phyloP scores from a whole-genome alignment of 2,888 invertebrate species.

The Xylophagus ater region DNA sequence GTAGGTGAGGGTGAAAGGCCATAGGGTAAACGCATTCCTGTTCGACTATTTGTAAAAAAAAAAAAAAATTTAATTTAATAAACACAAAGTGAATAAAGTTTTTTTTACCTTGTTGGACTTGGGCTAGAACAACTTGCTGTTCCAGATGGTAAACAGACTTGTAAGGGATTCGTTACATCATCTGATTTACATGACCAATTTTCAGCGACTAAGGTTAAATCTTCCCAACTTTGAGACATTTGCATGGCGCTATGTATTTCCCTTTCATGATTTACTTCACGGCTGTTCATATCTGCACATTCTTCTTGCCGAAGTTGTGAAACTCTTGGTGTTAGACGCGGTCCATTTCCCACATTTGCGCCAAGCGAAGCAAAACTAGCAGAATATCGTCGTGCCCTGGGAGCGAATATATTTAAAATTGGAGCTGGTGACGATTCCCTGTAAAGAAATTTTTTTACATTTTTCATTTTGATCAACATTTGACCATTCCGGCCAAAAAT shows the following conservation, averaged over 20 bases:
- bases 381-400: constrained; percentile 75
- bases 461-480: neutral
- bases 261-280: constrained; percentile 85
- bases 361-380: constrained; percentile 70
- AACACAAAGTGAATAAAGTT: neutral
- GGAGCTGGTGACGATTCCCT: constrained; percentile 62
- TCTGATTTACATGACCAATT: constrained; percentile 49
- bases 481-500: constrained; percentile 5
- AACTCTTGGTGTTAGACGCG: constrained; percentile 70
- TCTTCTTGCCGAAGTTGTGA: constrained; percentile 81
- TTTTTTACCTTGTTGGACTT: constrained; percentile 45
- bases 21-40: constrained; percentile 38
- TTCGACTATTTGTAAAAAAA: constrained; percentile 24
- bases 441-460: constrained; percentile 29
- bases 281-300: constrained; percentile 68
- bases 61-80: constrained; percentile 2
- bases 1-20: constrained; percentile 75
- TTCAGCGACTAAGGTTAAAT: constrained; percentile 62
- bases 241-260: constrained; percentile 85
- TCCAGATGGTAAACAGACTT: constrained; percentile 41
- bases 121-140: constrained; percentile 46
- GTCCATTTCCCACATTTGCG: constrained; percentile 41
- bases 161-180: constrained; percentile 37
- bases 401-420: constrained; percentile 54
- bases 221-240: constrained; percentile 92